Evolutionary conservation across 2,797 vertebrate species (phyloP), one percentile per base, ranked within the genome.

Genomic region (Microtus obscurus): DNA sequence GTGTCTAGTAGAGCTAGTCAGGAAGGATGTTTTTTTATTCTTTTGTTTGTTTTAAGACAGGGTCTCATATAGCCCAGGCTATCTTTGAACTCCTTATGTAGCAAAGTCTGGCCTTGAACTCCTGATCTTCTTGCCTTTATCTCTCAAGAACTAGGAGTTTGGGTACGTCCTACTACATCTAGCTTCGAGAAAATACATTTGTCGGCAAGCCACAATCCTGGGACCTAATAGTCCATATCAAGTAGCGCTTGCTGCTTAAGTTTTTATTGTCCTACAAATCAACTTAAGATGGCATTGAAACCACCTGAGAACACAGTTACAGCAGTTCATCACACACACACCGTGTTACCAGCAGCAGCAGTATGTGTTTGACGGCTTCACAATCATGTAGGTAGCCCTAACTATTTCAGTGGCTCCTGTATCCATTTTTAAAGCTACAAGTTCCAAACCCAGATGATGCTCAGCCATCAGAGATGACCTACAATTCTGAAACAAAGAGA

Each of bases 191-290:
- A 34, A 83, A 27, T 90, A 85, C 78, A 34, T 43, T 89, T 56
- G 29, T 48, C n/a, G 40, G 45, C 73, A 95, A 86, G 12, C 80
- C 48, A 88, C 56, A 90, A 79, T 61, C 77, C 89, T 40, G 63
- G 67, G 53, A 86, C 74, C 73, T 63, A 78, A 92, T 4, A 74
- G 77, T 11, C 81, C 56, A 43, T 37, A 73, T 61, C 37, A 79
- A 65, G 37, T 29, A 86, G 27, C 31, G 1, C n/a, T 90, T 81
- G 43, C 88, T 77, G 77, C 71, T 56, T 63, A 43, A 86, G 87
- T 74, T 56, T 92, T 53, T 86, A 65, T 96, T 93, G 92, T 93
- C 92, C 85, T 88, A 78, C 34, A 89, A 56, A 88, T 63, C 61
- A 90, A 74, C n/a, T n/a, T 61, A 71, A 94, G 23, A 31, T 90